Percentiles rank a stretch among this genome's conserved stretches.
Evolutionary conservation across 2,113 vertebrate genomes (phyloP).

Genomic region (Hippoglossus stenolepis): DNA sequence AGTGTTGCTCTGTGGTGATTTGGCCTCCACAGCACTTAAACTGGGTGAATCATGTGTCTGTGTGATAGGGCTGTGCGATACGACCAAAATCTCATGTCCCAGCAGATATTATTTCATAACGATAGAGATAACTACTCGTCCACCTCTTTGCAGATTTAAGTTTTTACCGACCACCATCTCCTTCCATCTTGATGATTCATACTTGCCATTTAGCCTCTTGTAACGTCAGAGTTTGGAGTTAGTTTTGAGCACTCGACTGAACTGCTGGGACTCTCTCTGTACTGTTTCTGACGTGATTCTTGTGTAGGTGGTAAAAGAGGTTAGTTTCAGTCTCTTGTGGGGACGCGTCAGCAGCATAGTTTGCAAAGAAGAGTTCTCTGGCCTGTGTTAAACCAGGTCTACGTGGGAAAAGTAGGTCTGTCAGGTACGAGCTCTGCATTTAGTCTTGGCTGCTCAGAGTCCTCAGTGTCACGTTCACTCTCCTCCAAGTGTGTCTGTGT

Average conservation of each 20-base stretch:
- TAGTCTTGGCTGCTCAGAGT: not conserved
- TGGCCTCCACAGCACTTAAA: constrained; percentile 33
- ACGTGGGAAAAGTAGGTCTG: not conserved
- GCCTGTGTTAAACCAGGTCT: not conserved
- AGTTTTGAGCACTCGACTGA: not conserved
- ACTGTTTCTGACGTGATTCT: not conserved
- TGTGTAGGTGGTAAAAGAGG: not conserved
- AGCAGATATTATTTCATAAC: not conserved
- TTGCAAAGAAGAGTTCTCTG: not conserved
- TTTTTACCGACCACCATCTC: not conserved
- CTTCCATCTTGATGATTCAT: not conserved
- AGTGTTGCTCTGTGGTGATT: constrained; percentile 31
- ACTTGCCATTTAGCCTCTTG: not conserved
- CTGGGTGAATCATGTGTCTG: constrained; percentile 36
- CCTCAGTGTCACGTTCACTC: not conserved
- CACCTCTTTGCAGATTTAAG: not conserved
- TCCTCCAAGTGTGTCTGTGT: not conserved
- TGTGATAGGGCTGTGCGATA: not conserved
- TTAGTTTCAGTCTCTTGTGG: not conserved
- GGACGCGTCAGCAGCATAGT: not conserved
- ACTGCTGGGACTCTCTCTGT: not conserved
- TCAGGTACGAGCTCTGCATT: not conserved
- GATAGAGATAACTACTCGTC: not conserved
- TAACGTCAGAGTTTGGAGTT: not conserved
- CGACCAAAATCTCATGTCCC: not conserved